Base-by-base conservation (phyloP, 2,888 invertebrate genomes). In the Lasius fuliginosus region DNA sequence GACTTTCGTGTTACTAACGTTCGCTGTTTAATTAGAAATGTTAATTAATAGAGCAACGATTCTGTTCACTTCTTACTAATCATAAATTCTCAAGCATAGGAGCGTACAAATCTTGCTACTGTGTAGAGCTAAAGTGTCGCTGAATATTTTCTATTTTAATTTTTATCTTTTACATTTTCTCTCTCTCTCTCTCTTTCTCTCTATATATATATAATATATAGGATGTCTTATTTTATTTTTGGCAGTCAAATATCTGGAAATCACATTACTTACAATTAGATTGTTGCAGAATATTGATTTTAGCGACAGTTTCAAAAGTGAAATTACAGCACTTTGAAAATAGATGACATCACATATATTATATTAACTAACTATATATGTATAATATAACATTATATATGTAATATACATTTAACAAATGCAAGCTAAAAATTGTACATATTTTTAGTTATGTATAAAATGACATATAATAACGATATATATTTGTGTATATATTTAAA, bases 11-110 rank as follows among this genome's bases (percentile, higher is more conserved):
- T 73, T 40, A 49, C 36, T 36, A 49, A n/a, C 1, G 5, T 15
- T n/a, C 11, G 46, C 23, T 53, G 23, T 53, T 76, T 76, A 76
- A 76, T 76, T 65, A 65, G 49, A 33, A 76, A 36, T 36, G 65
- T 40, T 76, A 76, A 76, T 76, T 76, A 76, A 76, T 53, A 27
- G 36, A 65, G 27, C 36, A 18, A 36, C 27, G 12, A 53, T 49
- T 18, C 46, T 36, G 23, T 15, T 18, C 49, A 53, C 12, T 49
- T 65, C 18, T 15, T 8, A 12, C 23, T 53, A 27, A 65, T 49
- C 36, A n/a, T 15, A 33, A 62, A 75, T 33, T 65, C 2, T 36
- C 3, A 12, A 3, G 0, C 12, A 33, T 33, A 15, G 12, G n/a
- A 42, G 9, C 23, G 42, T 42, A 30, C 33, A 75, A 49, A 9